phyloP scores from a whole-genome alignment of 2,797 vertebrate genomes.

The Halcyon leucocephala region DNA sequence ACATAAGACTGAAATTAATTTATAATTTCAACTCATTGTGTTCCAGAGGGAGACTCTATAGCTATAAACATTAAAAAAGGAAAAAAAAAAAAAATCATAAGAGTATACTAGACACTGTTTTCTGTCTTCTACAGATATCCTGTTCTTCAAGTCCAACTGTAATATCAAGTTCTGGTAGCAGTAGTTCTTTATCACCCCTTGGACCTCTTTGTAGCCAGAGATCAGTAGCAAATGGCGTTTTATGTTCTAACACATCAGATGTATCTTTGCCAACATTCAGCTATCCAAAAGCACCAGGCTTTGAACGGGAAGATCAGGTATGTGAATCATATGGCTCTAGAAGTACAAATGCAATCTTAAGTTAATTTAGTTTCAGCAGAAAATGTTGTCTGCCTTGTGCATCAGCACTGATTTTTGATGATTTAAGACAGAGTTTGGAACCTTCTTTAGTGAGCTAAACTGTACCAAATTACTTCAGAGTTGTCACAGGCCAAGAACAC shows the following conservation, averaged over 20 bases:
- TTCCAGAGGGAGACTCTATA: background rate
- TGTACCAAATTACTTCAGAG: background rate
- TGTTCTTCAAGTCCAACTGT: constrained; percentile 88
- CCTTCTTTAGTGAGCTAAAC: background rate
- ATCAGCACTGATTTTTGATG: background rate
- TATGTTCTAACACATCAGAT: constrained; percentile 86
- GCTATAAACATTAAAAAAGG: background rate
- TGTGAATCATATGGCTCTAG: constrained; percentile 57
- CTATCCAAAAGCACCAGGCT: constrained; percentile 90
- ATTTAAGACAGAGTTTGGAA: background rate
- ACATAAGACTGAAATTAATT: background rate
- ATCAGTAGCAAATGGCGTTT: constrained; percentile 85
- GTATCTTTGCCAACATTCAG: constrained; percentile 85
- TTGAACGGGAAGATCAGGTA: constrained; percentile 92
- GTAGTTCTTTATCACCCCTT: constrained; percentile 88
- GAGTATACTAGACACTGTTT: constrained; percentile 19
- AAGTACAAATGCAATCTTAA: background rate
- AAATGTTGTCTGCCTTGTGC: background rate
- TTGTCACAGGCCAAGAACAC: background rate
- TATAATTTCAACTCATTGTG: background rate
- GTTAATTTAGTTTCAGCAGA: background rate
- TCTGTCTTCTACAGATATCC: constrained; percentile 80
- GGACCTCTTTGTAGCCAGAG: constrained; percentile 86
- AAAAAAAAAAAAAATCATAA: background rate
- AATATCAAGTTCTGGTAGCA: constrained; percentile 87